Base-by-base conservation (phyloP, 2,888 invertebrate species). In the Drosophila anceps region DNA sequence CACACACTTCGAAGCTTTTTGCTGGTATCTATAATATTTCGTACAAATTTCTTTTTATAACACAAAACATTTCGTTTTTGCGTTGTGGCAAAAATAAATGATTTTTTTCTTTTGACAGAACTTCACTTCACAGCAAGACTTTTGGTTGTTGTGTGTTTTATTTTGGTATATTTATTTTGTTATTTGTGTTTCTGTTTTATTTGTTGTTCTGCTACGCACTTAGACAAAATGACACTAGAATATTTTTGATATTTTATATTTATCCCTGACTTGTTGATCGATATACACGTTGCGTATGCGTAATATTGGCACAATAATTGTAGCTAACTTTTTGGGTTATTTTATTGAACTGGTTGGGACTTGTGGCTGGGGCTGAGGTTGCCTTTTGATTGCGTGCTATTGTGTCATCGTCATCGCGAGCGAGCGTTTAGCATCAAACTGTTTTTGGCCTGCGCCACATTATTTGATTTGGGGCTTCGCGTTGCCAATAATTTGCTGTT, bases 361-460 rank as follows among this genome's bases (percentile, higher is more conserved):
- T 20, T 60, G 55, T 55, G 50, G 29, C 29, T 31, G 55, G 43
- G 43, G 18, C 15, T 62, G 51, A 15, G 53, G 44, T 43, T 64
- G 65, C 51, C 76, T 53, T 55, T 55, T 79, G 70, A 75, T 77
- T 69, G 82, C 73, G 69, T 68, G 69, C 77, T 86, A 88, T 89
- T 87, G 79, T 82, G 79, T 80, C 82, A 76, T 81, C 74, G 89
- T 88, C 88, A 76, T 75, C 78, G 86, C 86, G 83, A 79, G 73
- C 86, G 88, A 83, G 83, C 90, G 90, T 81, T 85, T 79, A 85
- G 84, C 86, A 85, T 82, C 79, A 85, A 86, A 86, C 86, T 86
- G 85, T 82, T 84, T 82, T 87, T 82, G 84, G 79, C 69, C 72
- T 65, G 82, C 72, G 74, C 68, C 66, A 75, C 74, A 82, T 71